phyloP scores from a whole-genome alignment of 1,140 invertebrate species.

The Chelonus insularis region DNA sequence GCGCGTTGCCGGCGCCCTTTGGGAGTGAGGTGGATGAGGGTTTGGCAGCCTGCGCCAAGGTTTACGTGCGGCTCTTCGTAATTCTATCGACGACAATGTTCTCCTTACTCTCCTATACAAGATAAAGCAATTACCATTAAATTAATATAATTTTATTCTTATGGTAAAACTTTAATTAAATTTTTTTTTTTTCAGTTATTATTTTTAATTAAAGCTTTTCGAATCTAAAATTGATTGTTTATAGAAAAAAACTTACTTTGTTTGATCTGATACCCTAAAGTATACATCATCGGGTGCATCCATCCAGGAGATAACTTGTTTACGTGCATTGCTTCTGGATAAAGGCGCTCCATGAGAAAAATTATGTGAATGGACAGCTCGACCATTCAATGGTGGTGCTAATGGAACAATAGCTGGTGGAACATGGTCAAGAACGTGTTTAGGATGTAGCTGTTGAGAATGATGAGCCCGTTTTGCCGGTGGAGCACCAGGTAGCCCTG shows the following conservation, averaged over 20 bases:
- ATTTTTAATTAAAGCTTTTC: too few relatives aligned
- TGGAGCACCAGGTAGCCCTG: conserved; percentile 66
- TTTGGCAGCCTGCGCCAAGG: conserved; percentile 77
- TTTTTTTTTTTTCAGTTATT: too few relatives aligned
- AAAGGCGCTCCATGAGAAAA: conserved; percentile 56
- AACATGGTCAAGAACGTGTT: conserved; percentile 47
- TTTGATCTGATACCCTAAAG: conserved; percentile 86
- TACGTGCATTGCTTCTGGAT: conserved; percentile 69
- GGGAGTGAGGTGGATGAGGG: conserved; percentile 51
- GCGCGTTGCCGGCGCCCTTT: conserved; percentile 37
- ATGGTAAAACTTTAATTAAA: too few relatives aligned
- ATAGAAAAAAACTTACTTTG: conserved; percentile 72
- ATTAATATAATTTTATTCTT: too few relatives aligned
- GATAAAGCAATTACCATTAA: conserved; percentile 34
- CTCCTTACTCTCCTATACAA: conserved; percentile 78
- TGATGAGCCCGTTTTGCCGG: conserved; percentile 72
- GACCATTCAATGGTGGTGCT: conserved; percentile 51
- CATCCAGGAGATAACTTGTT: conserved; percentile 96
- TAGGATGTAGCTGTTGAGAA: conserved; percentile 51
- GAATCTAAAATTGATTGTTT: background rate
- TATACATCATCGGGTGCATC: conserved; percentile 97
- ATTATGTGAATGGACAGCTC: conserved; percentile 49
- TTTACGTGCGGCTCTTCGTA: conserved; percentile 86
- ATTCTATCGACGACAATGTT: conserved; percentile 76
- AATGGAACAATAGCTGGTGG: conserved; percentile 47